These are phyloP conservation scores for Poecilobothrus nobilitatus DNA, from an alignment of 2,888 invertebrate genomes.

Conservation along the genomic window DNA sequence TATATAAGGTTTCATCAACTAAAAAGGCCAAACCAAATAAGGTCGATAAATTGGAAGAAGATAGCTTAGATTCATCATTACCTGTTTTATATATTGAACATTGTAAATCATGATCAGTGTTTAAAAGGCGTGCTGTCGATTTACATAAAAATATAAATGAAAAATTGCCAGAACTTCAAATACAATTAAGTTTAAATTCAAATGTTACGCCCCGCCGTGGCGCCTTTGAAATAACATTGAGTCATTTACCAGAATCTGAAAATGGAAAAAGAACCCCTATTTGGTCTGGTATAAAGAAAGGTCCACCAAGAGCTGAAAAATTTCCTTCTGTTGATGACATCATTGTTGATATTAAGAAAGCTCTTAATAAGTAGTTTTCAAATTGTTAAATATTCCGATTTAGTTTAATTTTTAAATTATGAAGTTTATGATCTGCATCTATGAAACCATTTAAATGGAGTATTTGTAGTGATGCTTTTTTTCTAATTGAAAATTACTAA, in stretches of 20 bases:
- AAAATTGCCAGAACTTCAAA: conserved; percentile 21
- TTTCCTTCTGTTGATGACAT: conserved; percentile 31
- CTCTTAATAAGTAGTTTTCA: background rate
- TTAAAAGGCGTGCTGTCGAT: conserved; percentile 37
- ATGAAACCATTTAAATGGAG: background rate
- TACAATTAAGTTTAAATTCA: conserved; percentile 30
- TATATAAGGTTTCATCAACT: background rate
- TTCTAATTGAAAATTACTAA: background rate
- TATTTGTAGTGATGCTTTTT: background rate
- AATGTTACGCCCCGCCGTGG: conserved; percentile 35
- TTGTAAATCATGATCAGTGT: conserved; percentile 39
- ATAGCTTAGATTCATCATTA: background rate
- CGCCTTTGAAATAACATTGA: conserved; percentile 35
- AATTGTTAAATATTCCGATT: no score
- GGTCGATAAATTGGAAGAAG: background rate
- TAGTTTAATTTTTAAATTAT: background rate
- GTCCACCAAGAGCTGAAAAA: conserved; percentile 37
- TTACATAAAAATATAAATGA: conserved; percentile 27
- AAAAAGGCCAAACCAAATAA: background rate
- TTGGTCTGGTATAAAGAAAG: conserved; percentile 38
- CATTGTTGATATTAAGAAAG: background rate
- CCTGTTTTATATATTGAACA: conserved; percentile 38
- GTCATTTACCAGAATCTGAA: conserved; percentile 23
- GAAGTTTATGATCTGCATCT: background rate
- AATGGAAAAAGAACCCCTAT: conserved; percentile 25